Conservation (phyloP, 2,113 vertebrate genomes). For the Lucifuga dentata region DNA sequence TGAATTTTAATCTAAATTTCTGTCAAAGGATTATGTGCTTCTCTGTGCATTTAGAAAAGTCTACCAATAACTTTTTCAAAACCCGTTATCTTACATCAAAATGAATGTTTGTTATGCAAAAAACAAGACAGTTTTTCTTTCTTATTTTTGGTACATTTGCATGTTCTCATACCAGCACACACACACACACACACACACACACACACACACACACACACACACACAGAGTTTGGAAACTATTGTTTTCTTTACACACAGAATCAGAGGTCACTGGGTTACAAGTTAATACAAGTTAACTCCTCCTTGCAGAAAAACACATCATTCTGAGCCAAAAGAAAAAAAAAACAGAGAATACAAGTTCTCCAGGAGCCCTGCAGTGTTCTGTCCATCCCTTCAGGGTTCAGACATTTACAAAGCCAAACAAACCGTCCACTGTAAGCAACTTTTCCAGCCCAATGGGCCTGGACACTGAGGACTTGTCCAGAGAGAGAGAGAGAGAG, state of each 20-base stretch:
- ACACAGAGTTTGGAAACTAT: slow-evolving; percentile 23
- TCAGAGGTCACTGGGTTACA: slow-evolving; percentile 51
- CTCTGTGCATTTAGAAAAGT: background rate
- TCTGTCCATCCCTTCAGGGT: slow-evolving; percentile 42
- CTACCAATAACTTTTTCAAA: slow-evolving; percentile 1
- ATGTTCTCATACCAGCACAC: background rate
- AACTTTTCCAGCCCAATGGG: slow-evolving; percentile 72
- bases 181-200: background rate
- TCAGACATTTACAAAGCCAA: slow-evolving; percentile 67
- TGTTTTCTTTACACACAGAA: slow-evolving; percentile 18
- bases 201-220: background rate
- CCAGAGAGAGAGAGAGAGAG: slow-evolving; percentile 43
- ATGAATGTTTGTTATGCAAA: no score
- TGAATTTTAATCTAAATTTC: no score
- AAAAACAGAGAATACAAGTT: slow-evolving; percentile 34
- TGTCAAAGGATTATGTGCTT: background rate
- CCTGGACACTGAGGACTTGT: slow-evolving; percentile 68
- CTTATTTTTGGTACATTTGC: background rate
- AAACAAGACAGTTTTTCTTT: background rate
- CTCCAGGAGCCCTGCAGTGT: slow-evolving; percentile 38
- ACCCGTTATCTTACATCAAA: slow-evolving; percentile 5
- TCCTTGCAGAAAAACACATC: slow-evolving; percentile 23
- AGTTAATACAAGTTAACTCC: slow-evolving; percentile 47
- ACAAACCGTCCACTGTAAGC: slow-evolving; percentile 72
- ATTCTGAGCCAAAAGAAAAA: slow-evolving; percentile 29